Percentiles rank a stretch among this genome's conserved stretches.
Evolutionary conservation across 2,113 vertebrate genomes (phyloP).

Genomic region (Synchiropus splendidus): DNA sequence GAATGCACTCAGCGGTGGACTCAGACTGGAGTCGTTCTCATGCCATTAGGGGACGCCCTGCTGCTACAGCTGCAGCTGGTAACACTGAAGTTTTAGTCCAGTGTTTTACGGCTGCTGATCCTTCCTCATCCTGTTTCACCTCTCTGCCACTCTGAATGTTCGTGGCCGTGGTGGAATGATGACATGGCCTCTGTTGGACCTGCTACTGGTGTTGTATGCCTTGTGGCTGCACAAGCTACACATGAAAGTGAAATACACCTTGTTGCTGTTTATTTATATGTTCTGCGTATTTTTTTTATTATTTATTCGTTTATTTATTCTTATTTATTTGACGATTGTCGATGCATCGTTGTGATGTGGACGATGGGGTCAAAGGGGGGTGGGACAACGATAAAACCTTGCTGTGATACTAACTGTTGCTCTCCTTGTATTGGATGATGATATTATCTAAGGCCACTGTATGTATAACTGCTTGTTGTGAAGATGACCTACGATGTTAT

Average conservation of each 20-base stretch:
- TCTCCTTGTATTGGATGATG: constrained; percentile 48
- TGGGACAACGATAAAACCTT: constrained; percentile 15
- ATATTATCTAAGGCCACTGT: constrained; percentile 52
- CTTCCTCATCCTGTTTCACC: too few species aligned
- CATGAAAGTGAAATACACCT: constrained; percentile 23
- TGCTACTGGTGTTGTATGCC: constrained; percentile 22
- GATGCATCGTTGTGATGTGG: constrained; percentile 24
- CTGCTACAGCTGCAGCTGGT: too few species aligned
- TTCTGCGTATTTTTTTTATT: constrained; percentile 24
- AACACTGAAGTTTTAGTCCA: too few species aligned
- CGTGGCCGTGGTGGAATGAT: background rate
- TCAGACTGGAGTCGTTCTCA: too few species aligned
- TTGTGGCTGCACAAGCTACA: constrained; percentile 30
- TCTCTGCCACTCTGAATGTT: background rate
- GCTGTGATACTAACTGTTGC: constrained; percentile 54
- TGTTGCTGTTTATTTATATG: constrained; percentile 29
- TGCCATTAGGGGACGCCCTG: too few species aligned
- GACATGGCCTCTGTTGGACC: constrained; percentile 23
- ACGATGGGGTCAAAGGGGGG: constrained; percentile 1
- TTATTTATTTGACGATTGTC: constrained; percentile 1
- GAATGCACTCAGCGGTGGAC: too few species aligned
- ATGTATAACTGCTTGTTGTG: constrained; percentile 58
- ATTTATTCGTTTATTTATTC: constrained; percentile 44
- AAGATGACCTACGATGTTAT: constrained; percentile 54
- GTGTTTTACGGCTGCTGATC: too few species aligned